Evolutionary conservation across 1,140 invertebrate genomes (phyloP).

Genomic region (Schmidtea mediterranea): DNA sequence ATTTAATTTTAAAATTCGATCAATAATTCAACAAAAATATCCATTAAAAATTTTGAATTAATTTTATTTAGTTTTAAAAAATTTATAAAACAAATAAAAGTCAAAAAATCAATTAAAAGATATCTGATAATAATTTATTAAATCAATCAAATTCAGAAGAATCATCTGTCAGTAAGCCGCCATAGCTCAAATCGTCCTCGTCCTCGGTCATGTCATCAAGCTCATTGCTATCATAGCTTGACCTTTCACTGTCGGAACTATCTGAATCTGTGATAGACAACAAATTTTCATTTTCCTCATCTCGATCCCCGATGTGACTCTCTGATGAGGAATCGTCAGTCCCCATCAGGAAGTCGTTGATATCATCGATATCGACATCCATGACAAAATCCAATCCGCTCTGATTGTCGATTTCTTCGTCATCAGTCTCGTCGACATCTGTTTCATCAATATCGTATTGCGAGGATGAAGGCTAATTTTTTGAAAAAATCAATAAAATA

Average conservation of each 20-base stretch:
- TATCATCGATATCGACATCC: not conserved
- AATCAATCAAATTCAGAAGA: too few relatives aligned
- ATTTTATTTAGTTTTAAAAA: too few relatives aligned
- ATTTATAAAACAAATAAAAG: too few relatives aligned
- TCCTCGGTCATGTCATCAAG: not conserved
- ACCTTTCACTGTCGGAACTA: not conserved
- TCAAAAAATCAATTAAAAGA: too few relatives aligned
- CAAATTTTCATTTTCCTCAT: not conserved
- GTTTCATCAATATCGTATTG: not conserved
- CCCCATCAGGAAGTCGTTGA: too few relatives aligned
- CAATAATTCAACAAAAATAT: too few relatives aligned
- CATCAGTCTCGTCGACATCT: not conserved
- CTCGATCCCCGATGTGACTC: not conserved
- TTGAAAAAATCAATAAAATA: not conserved
- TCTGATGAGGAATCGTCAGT: not conserved
- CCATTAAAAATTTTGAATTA: too few relatives aligned
- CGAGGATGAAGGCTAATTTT: not conserved
- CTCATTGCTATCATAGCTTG: not conserved
- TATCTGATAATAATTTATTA: too few relatives aligned
- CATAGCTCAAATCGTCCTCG: not conserved
- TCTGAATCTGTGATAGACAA: not conserved
- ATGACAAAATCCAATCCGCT: not conserved
- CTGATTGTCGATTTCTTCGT: not conserved
- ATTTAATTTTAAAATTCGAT: too few relatives aligned
- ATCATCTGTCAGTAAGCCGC: not conserved